Percentiles rank a stretch among this genome's conserved stretches.
Conservation (phyloP, 2,797 vertebrate species). For the Chloroceryle amazona region DNA sequence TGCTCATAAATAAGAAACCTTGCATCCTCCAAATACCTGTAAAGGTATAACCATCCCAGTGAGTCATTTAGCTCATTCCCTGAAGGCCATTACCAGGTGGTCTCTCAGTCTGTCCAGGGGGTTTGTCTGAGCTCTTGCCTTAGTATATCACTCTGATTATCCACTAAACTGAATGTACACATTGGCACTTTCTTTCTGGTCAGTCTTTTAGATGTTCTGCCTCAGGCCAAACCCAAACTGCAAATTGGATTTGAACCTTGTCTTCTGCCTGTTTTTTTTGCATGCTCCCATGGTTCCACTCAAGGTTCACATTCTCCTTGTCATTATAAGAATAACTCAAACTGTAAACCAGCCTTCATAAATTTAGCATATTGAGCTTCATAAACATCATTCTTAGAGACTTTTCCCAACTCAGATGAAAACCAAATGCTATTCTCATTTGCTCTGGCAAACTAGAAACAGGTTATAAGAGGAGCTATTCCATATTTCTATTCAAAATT, state of each 20-base stretch:
- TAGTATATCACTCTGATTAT: neutral
- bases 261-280: neutral
- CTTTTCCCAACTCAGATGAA: neutral
- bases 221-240: neutral
- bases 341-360: neutral
- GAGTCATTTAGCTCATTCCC: neutral
- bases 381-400: neutral
- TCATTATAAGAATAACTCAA: neutral
- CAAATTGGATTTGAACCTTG: neutral
- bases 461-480: neutral
- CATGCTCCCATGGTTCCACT: neutral
- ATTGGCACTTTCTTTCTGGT: neutral
- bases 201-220: neutral
- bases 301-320: neutral
- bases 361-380: neutral
- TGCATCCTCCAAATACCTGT: neutral
- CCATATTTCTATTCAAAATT: neutral
- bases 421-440: neutral
- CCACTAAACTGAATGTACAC: neutral
- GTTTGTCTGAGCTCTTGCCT: neutral
- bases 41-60: neutral
- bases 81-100: neutral
- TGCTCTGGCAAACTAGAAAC: neutral
- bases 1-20: constrained; percentile 10
- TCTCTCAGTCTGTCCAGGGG: neutral